Percentiles rank a stretch among this genome's conserved stretches.
These are phyloP conservation scores for Trigoniulus corallinus DNA, from an alignment of 1,140 invertebrate species.

Conservation along the genomic window DNA sequence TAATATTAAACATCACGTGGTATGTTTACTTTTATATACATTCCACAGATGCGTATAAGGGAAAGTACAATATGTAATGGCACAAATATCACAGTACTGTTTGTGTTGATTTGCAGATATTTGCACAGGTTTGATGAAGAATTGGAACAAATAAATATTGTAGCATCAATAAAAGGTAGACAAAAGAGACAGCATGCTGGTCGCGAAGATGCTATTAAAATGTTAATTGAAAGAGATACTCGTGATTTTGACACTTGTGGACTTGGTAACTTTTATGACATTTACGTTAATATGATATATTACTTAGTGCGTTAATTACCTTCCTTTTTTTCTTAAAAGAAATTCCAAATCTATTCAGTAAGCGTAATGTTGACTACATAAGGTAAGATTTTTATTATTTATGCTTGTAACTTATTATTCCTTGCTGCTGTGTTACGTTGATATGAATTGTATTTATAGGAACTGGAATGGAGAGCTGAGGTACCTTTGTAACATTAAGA, in stretches of 20 bases:
- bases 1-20: too few relatives aligned
- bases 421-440: neutral
- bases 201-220: constrained; percentile 50
- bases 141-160: constrained; percentile 51
- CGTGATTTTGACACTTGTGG: constrained; percentile 54
- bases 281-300: neutral
- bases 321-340: constrained; percentile 14
- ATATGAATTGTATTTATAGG: constrained; percentile 10
- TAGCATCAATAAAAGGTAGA: constrained; percentile 48
- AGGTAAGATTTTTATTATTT: neutral
- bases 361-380: constrained; percentile 36
- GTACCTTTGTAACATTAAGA: constrained; percentile 44
- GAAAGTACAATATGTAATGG: neutral
- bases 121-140: constrained; percentile 52
- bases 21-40: too few relatives aligned
- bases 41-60: too few relatives aligned
- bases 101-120: constrained; percentile 24
- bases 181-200: constrained; percentile 49
- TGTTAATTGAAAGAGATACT: constrained; percentile 45
- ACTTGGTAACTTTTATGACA: constrained; percentile 33
- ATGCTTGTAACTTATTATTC: neutral
- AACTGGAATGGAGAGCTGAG: constrained; percentile 48
- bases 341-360: constrained; percentile 43
- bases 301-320: neutral
- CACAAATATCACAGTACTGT: constrained; percentile 9